A percentile compares a stretch with the other conserved stretches of the same genome.
phyloP scores from a whole-genome alignment of 2,888 invertebrate genomes.

The Acanthococcus lagerstroemiae region DNA sequence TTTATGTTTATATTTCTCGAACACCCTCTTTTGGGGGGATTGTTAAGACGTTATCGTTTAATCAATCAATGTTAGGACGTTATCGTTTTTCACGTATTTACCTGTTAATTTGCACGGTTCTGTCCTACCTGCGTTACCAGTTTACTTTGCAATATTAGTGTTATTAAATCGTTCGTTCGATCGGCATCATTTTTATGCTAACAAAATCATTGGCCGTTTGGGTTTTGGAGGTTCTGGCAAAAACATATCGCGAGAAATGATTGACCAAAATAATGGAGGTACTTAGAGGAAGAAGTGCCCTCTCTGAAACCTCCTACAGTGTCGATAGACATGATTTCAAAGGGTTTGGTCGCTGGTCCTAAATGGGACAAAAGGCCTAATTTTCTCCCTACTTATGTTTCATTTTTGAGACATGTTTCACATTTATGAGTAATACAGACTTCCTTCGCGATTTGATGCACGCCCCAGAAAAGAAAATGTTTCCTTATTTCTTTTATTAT shows the following conservation, averaged over 20 bases:
- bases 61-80: no score
- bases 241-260: slow-evolving; percentile 32
- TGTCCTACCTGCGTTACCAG: no score
- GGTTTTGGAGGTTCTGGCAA: not conserved
- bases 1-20: no score
- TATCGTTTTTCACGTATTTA: no score
- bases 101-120: no score
- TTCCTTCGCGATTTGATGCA: slow-evolving; percentile 28
- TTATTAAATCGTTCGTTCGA: no score
- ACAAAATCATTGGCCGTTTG: not conserved
- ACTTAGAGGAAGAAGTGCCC: slow-evolving; percentile 37
- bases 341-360: slow-evolving; percentile 37
- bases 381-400: slow-evolving; percentile 36
- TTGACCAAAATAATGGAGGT: slow-evolving; percentile 38
- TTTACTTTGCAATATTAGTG: no score
- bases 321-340: slow-evolving; percentile 38
- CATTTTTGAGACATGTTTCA: slow-evolving; percentile 38
- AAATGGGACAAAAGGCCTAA: slow-evolving; percentile 37
- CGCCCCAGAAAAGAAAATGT: not conserved
- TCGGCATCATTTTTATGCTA: no score
- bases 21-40: no score
- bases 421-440: slow-evolving; percentile 33
- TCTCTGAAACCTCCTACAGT: slow-evolving; percentile 39
- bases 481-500: not conserved
- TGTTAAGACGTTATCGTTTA: no score